Evolutionary conservation across 1,140 invertebrate genomes (phyloP).

Genomic region (Nephila pilipes): DNA sequence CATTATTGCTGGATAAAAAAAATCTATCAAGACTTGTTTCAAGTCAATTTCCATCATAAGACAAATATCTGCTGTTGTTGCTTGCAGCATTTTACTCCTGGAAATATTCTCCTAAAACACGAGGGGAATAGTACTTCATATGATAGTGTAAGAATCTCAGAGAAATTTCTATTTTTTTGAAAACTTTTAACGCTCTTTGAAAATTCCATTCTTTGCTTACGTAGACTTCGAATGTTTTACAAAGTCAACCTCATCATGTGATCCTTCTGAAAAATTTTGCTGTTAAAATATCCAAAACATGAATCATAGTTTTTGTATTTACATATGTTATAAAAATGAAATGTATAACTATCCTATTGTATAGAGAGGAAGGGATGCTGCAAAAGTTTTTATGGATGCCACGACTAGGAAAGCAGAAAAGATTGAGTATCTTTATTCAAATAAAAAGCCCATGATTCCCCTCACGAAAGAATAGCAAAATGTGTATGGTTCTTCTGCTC

Average conservation of each 20-base stretch:
- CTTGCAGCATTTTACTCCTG: no score
- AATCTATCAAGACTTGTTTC: no score
- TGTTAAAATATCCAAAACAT: slow-evolving; percentile 39
- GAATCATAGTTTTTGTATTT: background rate
- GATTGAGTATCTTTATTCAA: background rate
- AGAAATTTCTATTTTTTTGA: slow-evolving; percentile 7
- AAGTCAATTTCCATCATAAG: no score
- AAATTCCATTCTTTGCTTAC: slow-evolving; percentile 47
- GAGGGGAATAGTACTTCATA: background rate
- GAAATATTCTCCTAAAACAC: no score
- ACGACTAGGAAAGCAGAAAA: background rate
- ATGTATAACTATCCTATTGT: background rate
- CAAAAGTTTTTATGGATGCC: background rate
- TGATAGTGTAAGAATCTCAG: background rate
- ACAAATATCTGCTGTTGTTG: no score
- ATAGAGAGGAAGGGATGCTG: background rate
- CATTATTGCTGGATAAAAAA: no score
- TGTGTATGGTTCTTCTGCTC: background rate
- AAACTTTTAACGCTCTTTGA: slow-evolving; percentile 23
- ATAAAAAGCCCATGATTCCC: background rate
- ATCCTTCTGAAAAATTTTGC: background rate
- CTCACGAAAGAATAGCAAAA: background rate
- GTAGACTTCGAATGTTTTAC: slow-evolving; percentile 48
- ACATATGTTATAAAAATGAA: no score
- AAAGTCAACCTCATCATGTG: background rate